phyloP scores from a whole-genome alignment of 2,888 invertebrate species.

The Ethmia dodecea region DNA sequence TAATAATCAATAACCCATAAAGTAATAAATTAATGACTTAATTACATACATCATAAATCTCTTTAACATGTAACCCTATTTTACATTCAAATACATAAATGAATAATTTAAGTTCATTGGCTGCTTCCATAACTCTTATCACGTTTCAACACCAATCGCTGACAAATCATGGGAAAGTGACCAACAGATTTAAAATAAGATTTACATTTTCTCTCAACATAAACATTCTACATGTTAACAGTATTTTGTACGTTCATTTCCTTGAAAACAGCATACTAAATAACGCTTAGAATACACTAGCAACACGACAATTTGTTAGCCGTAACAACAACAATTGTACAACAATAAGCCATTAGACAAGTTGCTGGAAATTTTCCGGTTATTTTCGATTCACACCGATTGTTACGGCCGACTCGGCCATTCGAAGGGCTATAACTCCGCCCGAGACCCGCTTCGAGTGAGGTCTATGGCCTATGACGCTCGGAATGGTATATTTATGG shows the following conservation, averaged over 20 bases:
- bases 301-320: constrained; percentile 47
- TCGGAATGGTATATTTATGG: constrained; percentile 55
- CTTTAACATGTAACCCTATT: too few species aligned
- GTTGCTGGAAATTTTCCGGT: constrained; percentile 72
- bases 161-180: too few species aligned
- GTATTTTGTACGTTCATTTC: constrained; percentile 9
- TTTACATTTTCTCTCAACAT: too few species aligned
- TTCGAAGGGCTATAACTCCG: constrained; percentile 59
- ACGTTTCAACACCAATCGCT: too few species aligned
- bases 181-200: too few species aligned
- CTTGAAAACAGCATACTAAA: constrained; percentile 36
- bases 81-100: too few species aligned
- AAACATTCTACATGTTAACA: neutral
- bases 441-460: constrained; percentile 55
- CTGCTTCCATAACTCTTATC: too few species aligned
- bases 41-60: too few species aligned
- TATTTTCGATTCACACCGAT: constrained; percentile 73
- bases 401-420: constrained; percentile 55
- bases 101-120: too few species aligned
- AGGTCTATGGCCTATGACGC: constrained; percentile 66
- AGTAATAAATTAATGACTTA: too few species aligned
- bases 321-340: constrained; percentile 47
- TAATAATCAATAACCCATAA: too few species aligned
- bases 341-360: constrained; percentile 75
- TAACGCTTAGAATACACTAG: constrained; percentile 49